phyloP scores from a whole-genome alignment of 2,113 vertebrate species.

The Barbus barbus region DNA sequence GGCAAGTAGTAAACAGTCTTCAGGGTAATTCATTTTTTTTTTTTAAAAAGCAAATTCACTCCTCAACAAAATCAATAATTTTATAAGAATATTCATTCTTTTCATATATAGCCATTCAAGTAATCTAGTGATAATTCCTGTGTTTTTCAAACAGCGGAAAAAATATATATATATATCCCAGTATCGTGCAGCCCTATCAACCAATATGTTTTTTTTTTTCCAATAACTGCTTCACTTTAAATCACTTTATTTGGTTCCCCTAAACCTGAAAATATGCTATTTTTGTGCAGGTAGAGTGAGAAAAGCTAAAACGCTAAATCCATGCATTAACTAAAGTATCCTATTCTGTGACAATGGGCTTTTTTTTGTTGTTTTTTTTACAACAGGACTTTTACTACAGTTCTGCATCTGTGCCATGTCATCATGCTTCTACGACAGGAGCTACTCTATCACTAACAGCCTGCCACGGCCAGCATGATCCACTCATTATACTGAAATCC shows the following conservation, averaged over 20 bases:
- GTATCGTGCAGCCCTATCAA: background rate
- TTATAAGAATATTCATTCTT: no score
- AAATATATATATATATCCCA: background rate
- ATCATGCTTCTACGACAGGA: slow-evolving; percentile 38
- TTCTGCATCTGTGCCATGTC: slow-evolving; percentile 4
- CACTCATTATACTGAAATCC: slow-evolving; percentile 6
- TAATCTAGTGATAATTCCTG: background rate
- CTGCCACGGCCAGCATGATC: background rate
- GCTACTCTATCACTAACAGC: slow-evolving; percentile 41
- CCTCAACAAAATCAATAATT: no score
- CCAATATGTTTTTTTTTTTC: background rate
- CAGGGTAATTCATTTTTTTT: background rate
- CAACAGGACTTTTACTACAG: background rate
- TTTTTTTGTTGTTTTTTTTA: background rate
- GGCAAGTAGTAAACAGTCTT: background rate
- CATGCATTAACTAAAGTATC: slow-evolving; percentile 52
- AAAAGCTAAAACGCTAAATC: slow-evolving; percentile 22
- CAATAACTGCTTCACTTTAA: background rate
- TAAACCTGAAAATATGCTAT: background rate
- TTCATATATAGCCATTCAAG: background rate
- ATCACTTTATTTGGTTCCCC: background rate
- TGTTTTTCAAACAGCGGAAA: background rate
- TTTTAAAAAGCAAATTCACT: background rate
- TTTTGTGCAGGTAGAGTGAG: background rate
- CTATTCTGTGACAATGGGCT: no score